Base-by-base conservation (phyloP, 1,140 invertebrate genomes). In the Laodelphax striatellus region DNA sequence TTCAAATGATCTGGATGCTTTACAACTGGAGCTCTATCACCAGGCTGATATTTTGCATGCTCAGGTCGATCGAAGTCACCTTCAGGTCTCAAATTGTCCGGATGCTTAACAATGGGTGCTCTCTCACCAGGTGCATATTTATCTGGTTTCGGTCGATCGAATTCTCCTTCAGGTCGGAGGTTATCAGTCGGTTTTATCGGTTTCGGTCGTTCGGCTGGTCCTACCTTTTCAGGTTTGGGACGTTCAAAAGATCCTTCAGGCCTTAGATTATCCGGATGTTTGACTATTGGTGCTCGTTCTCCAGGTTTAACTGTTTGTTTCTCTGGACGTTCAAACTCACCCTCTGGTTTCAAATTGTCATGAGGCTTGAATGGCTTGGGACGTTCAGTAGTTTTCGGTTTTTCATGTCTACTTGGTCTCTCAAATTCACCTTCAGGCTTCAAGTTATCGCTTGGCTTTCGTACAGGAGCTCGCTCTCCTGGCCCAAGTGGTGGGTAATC, bases 171-270 rank as follows among this genome's bases (percentile, higher is more conserved):
- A 5, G 76, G 75, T 59, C 67, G 68, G 0, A 83, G 62, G 24
- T 70, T 69, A 50, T 70, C 69, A 11, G 68, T 52, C 10, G 72
- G 75, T 62, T 70, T 73, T 38, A 70, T 70, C 16, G 71, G 71
- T 28, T 66, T 65, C 21, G 72, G 73, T 41, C 64, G 46, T 57
- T 67, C 64, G 1, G 56, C 61, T 13, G 65, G 58, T 43, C 43
- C 31, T 52, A 61, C 38, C n/a, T 63, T 55, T 19, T 65, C 59
- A 42, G 31, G 43, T 28, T 34, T n/a, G 14, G 70, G 69, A 31
- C 70, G 62, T 52, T 73, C 68, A 62, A 82, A 81, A 16, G 83
- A 79, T 8, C 82, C 81, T 72, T 85, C 83, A 3, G 81, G 78
- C 63, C 70, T 73, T 0, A 86, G 70, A 67, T 86, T 86, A 67